Evolutionary conservation across 1,140 invertebrate species (phyloP).

Genomic region (Cotesia vestalis): DNA sequence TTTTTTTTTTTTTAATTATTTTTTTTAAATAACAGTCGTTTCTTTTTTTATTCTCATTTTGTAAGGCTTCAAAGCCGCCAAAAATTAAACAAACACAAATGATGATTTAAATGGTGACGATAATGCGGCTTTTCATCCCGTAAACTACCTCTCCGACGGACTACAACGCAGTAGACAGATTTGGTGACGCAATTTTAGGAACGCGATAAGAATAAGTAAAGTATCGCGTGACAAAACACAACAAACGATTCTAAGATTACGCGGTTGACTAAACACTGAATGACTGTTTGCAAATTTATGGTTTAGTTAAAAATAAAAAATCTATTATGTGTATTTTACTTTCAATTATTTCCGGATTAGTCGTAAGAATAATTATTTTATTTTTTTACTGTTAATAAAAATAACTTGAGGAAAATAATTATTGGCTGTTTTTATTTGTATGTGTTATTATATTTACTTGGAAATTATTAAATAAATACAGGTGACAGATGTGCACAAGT

Average conservation of each 20-base stretch:
- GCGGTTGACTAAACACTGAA: conserved; percentile 11
- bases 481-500: conserved; percentile 11
- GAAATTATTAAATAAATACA: neutral
- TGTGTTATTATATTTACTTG: too few relatives aligned
- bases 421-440: too few relatives aligned
- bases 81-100: too few relatives aligned
- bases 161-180: neutral
- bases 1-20: conserved; percentile 11
- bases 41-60: too few relatives aligned
- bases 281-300: neutral
- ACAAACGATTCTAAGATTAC: conserved; percentile 5
- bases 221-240: conserved; percentile 17
- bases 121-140: neutral
- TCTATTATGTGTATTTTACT: neutral
- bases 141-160: neutral
- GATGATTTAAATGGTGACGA: too few relatives aligned
- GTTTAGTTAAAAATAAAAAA: neutral
- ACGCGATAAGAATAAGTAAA: conserved; percentile 6
- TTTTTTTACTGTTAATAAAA: too few relatives aligned
- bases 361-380: too few relatives aligned
- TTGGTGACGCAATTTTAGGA: neutral
- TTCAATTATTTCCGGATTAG: too few relatives aligned
- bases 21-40: too few relatives aligned
- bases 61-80: too few relatives aligned
- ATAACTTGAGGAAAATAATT: too few relatives aligned